phyloP scores from a whole-genome alignment of 1,140 invertebrate genomes.

The Tetramorium parvispinum region DNA sequence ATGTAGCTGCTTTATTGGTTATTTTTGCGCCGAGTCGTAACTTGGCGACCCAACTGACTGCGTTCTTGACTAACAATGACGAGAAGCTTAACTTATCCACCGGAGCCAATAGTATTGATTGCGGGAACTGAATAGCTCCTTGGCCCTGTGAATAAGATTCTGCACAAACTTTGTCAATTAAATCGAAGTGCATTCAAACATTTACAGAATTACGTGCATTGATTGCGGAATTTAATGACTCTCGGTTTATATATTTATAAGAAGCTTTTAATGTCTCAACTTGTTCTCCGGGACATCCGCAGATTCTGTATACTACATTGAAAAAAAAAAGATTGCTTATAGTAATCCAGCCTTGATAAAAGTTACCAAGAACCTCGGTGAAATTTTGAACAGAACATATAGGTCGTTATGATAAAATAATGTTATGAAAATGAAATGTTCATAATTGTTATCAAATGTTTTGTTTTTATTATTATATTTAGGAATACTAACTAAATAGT shows the following conservation, averaged over 20 bases:
- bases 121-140: constrained; percentile 55
- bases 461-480: no score
- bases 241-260: constrained; percentile 29
- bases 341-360: no score
- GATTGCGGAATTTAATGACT: constrained; percentile 38
- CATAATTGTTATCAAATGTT: no score
- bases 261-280: not conserved
- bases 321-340: no score
- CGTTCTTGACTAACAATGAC: constrained; percentile 52
- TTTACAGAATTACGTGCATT: constrained; percentile 57
- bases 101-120: constrained; percentile 52
- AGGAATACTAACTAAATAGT: no score
- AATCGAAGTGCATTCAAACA: constrained; percentile 60
- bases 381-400: no score
- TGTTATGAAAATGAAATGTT: no score
- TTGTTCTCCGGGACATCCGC: not conserved
- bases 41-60: constrained; percentile 22
- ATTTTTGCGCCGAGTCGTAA: constrained; percentile 31
- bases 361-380: no score
- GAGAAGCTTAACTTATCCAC: constrained; percentile 45
- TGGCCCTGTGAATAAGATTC: constrained; percentile 54
- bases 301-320: not conserved
- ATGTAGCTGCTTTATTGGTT: not conserved
- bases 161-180: constrained; percentile 64
- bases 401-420: no score